Conservation (phyloP, 2,113 vertebrate genomes). For the Monopterus albus region DNA sequence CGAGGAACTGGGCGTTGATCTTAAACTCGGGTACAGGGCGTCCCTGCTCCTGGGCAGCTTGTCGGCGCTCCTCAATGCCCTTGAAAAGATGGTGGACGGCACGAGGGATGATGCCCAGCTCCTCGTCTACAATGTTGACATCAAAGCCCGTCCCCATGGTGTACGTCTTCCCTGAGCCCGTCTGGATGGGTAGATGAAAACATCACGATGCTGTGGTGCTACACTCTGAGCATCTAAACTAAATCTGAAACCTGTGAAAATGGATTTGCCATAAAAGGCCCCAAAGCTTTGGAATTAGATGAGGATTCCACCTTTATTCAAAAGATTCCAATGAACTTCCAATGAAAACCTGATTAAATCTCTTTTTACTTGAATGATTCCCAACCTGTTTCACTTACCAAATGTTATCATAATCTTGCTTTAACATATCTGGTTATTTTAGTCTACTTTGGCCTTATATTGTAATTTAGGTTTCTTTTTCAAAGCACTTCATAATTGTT, state of each 20-base stretch:
- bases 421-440: no score
- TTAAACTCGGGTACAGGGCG: constrained; percentile 94
- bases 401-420: no score
- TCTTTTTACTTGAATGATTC: no score
- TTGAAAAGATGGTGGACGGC: constrained; percentile 93
- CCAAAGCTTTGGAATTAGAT: no score
- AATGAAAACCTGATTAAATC: no score
- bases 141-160: constrained; percentile 99
- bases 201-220: neutral
- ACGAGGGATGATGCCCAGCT: constrained; percentile 95
- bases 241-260: neutral
- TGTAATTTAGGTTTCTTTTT: no score
- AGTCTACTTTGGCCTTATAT: no score
- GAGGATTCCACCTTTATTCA: neutral
- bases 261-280: no score
- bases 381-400: no score
- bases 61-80: constrained; percentile 90
- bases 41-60: constrained; percentile 87
- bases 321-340: no score
- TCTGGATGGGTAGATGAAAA: constrained; percentile 78
- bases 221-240: no score
- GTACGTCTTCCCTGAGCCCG: constrained; percentile 97
- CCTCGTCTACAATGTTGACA: constrained; percentile 89
- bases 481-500: no score
- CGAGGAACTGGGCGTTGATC: constrained; percentile 97